phyloP scores from a whole-genome alignment of 2,797 vertebrate species.

The Diplodus puntazzo region DNA sequence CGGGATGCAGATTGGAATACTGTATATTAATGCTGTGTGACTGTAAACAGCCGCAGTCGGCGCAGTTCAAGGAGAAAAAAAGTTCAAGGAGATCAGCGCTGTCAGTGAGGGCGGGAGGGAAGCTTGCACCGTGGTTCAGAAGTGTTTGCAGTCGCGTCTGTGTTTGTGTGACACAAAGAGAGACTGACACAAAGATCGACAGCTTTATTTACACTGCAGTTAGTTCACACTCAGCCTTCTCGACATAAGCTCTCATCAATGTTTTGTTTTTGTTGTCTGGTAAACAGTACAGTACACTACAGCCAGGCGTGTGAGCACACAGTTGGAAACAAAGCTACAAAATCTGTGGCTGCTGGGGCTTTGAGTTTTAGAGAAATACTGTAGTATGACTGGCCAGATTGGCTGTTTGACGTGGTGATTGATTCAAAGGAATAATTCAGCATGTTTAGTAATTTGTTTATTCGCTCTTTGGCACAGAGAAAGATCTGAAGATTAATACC shows the following conservation, averaged over 20 bases:
- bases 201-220: constrained; percentile 43
- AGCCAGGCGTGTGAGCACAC: constrained; percentile 12
- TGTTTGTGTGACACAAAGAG: constrained; percentile 8
- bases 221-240: constrained; percentile 26
- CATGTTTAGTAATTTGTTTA: not conserved
- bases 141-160: constrained; percentile 23
- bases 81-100: constrained; percentile 44
- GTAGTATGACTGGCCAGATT: not conserved
- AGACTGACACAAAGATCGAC: constrained; percentile 1
- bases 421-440: not conserved
- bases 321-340: constrained; percentile 21
- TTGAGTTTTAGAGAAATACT: not conserved
- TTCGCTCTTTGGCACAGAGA: not conserved
- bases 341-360: not conserved
- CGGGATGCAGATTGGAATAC: constrained; percentile 50
- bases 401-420: constrained; percentile 7
- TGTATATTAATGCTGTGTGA: constrained; percentile 47
- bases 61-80: constrained; percentile 21
- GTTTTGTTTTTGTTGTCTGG: constrained; percentile 34
- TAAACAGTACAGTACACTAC: constrained; percentile 37
- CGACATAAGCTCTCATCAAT: constrained; percentile 25
- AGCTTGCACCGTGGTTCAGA: not conserved
- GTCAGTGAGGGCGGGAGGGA: constrained; percentile 3
- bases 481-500: not conserved
- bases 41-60: constrained; percentile 31